Evolutionary conservation across 2,113 vertebrate genomes (phyloP), one percentile per base, ranked within the genome.

Genomic region (Leuciscus idus): DNA sequence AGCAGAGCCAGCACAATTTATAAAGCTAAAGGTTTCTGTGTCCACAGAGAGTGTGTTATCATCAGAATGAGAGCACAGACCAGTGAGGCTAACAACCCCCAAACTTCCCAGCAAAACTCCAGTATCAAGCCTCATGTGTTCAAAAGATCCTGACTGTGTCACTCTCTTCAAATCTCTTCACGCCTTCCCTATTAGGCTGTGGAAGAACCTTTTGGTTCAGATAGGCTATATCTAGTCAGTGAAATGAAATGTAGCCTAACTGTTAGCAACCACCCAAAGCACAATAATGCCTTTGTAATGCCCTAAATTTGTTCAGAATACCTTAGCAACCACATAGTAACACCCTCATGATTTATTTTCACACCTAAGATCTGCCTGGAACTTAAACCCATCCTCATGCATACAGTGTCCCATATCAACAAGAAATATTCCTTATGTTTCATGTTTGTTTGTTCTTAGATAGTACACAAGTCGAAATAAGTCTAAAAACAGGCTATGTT

Each of bases 21-120:
- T 83, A 82, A 84, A 84, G 73, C 43, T 33, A 66, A 86, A 83
- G 17, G 30, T 85, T 85, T 83, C 79, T 33, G 68, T 59, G 76
- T 85, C 79, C 84, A 83, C 68, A 85, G 62, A 80, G 62, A 79
- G 79, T 9, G 2, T 50, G 79, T 82, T 52, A 82, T 82, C 81
- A 82, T 68, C 81, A 82, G 46, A 11, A 82, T 33, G 43, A 70
- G 64, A 86, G 64, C 39, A 26, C 23, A 70, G 64, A 86, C 23
- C n/a, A 17, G 33, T 9, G 64, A 86, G 77, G 23, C 66, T 15
- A 46, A 57, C 76, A 86, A 84, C 85, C 86, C 68, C 70, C 73
- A 81, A 84, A 86, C 73, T 84, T 84, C 88, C 85, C 46, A 82
- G 64, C 61, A 82, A 48, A 66, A 81, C 9, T 46, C 12, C 10